These are phyloP conservation scores for Lordiphosa fenestrarum DNA, from an alignment of 2,888 invertebrate genomes.

Conservation along the genomic window DNA sequence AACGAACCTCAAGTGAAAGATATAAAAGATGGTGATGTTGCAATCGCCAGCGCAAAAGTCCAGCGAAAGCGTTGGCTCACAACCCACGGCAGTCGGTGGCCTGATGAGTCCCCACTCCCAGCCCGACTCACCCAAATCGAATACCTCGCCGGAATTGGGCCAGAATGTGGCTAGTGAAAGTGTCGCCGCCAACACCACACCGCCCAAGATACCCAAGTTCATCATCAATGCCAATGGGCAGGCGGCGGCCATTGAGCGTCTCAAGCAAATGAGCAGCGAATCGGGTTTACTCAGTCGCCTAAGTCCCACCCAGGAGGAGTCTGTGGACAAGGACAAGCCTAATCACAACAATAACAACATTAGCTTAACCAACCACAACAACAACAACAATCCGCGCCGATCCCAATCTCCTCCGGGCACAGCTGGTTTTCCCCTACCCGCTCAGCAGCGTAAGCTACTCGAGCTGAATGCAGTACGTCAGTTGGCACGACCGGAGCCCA, in stretches of 20 bases:
- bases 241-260: slow-evolving; percentile 69
- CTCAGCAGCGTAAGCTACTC: slow-evolving; percentile 71
- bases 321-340: slow-evolving; percentile 50
- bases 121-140: slow-evolving; percentile 80
- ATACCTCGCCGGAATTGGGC: slow-evolving; percentile 73
- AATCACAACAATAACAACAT: slow-evolving; percentile 44
- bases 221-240: slow-evolving; percentile 58
- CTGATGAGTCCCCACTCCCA: slow-evolving; percentile 79
- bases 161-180: slow-evolving; percentile 23
- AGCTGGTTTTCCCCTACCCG: slow-evolving; percentile 46
- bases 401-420: slow-evolving; percentile 57
- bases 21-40: slow-evolving; percentile 79
- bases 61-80: slow-evolving; percentile 54
- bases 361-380: slow-evolving; percentile 35
- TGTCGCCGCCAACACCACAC: slow-evolving; percentile 23
- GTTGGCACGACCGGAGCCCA: slow-evolving; percentile 76
- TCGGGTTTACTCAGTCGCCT: slow-evolving; percentile 75
- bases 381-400: slow-evolving; percentile 32
- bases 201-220: slow-evolving; percentile 73
- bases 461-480: slow-evolving; percentile 70
- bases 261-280: slow-evolving; percentile 79
- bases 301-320: slow-evolving; percentile 70
- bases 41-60: slow-evolving; percentile 77
- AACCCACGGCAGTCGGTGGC: slow-evolving; percentile 64
- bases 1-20: slow-evolving; percentile 12